Percentiles rank a stretch among this genome's conserved stretches.
phyloP scores from a whole-genome alignment of 2,113 vertebrate species.

The Embiotoca jacksoni region DNA sequence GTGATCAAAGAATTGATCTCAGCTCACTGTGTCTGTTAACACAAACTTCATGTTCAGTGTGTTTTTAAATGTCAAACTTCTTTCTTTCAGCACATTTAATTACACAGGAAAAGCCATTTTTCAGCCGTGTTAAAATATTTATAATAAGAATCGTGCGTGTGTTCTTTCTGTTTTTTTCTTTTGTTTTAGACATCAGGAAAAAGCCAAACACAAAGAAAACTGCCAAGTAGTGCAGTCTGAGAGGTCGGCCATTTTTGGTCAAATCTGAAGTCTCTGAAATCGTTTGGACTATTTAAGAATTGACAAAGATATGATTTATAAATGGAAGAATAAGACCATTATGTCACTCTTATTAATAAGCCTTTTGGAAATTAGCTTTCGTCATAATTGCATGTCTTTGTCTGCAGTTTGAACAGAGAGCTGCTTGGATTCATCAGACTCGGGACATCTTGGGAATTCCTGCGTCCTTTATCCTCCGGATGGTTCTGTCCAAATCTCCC shows the following conservation, averaged over 20 bases:
- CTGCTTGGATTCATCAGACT: constrained; percentile 10
- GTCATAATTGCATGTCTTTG: constrained; percentile 15
- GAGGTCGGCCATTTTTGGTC: not conserved
- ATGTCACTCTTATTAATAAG: not conserved
- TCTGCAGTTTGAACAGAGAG: constrained; percentile 11
- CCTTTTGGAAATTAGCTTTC: not conserved
- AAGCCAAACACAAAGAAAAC: too few relatives aligned
- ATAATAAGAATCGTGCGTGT: too few relatives aligned
- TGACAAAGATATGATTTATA: constrained; percentile 12
- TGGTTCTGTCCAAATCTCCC: constrained; percentile 20
- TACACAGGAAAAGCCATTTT: not conserved
- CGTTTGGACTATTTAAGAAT: constrained; percentile 7
- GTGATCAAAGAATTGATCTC: constrained; percentile 51
- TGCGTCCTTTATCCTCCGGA: constrained; percentile 36
- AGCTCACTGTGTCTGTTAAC: constrained; percentile 40
- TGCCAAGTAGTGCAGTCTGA: not conserved
- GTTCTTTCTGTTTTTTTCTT: too few relatives aligned
- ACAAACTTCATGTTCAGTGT: not conserved
- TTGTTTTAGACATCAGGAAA: too few relatives aligned
- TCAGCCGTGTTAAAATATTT: too few relatives aligned
- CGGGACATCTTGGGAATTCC: constrained; percentile 2
- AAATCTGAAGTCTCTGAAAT: not conserved
- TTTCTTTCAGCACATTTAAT: not conserved
- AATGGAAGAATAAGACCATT: not conserved
- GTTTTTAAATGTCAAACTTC: constrained; percentile 20